Evolutionary conservation across 1,140 invertebrate species (phyloP).

Genomic region (Bombus turneri): DNA sequence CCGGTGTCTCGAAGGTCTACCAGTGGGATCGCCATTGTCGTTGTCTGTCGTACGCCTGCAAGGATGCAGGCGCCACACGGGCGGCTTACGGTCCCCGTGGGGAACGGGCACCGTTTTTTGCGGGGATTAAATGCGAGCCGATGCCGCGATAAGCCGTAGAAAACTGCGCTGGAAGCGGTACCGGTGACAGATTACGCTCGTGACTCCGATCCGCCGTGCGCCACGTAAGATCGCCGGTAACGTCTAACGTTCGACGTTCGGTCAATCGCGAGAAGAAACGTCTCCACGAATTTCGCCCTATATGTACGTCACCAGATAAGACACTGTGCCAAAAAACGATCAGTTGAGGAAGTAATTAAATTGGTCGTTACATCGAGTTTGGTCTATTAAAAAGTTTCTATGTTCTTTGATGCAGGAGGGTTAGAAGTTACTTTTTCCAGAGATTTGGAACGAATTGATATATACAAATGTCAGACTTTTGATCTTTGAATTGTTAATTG

Average conservation of each 20-base stretch:
- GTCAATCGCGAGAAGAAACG: not conserved
- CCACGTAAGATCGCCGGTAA: conserved; percentile 2
- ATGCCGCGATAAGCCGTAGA: conserved; percentile 80
- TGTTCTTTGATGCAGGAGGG: too few relatives aligned
- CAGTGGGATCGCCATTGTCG: conserved; percentile 65
- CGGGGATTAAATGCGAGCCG: conserved; percentile 80
- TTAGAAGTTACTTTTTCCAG: too few relatives aligned
- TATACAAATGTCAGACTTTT: too few relatives aligned
- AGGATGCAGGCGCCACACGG: conserved; percentile 78
- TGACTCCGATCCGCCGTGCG: conserved; percentile 58
- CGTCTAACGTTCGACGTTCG: conserved; percentile 4
- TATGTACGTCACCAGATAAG: not conserved
- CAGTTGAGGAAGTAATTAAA: too few relatives aligned
- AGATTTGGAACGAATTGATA: too few relatives aligned
- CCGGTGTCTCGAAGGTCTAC: conserved; percentile 49
- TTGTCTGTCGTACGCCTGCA: conserved; percentile 67
- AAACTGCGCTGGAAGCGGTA: conserved; percentile 78
- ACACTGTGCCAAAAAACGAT: too few relatives aligned
- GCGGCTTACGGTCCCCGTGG: conserved; percentile 73
- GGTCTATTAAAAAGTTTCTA: too few relatives aligned
- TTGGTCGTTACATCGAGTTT: too few relatives aligned
- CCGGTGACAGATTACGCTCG: conserved; percentile 79
- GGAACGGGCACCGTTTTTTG: conserved; percentile 75
- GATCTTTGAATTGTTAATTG: too few relatives aligned
- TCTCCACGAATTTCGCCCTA: conserved; percentile 42